Evolutionary conservation across 2,113 vertebrate species (phyloP).

Genomic region (Poeciliopsis turrubarensis): DNA sequence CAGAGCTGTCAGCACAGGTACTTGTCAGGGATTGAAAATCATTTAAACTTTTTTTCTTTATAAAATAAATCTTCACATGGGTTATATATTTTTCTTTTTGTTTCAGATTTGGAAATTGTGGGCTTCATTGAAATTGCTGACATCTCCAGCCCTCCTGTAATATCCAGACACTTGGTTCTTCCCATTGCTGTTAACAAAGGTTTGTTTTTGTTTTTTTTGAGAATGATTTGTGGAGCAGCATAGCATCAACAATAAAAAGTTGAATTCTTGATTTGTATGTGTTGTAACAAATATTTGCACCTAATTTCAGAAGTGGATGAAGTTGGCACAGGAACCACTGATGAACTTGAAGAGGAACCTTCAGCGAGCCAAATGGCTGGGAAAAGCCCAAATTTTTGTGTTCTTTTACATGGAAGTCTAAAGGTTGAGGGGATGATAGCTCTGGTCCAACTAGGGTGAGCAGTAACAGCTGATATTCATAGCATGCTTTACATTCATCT

Average conservation of each 20-base stretch:
- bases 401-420: conserved; percentile 94
- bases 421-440: conserved; percentile 99
- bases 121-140: conserved; percentile 98
- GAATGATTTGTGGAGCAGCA: not conserved
- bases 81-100: not conserved
- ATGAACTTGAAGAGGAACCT: conserved; percentile 94
- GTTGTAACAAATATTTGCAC: not conserved
- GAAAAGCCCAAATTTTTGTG: conserved; percentile 98
- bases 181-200: conserved; percentile 98
- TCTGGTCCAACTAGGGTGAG: conserved; percentile 94
- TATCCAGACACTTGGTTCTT: conserved; percentile 94
- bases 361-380: conserved; percentile 96
- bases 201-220: conserved; percentile 61
- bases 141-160: conserved; percentile 95
- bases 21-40: not conserved
- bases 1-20: conserved; percentile 91
- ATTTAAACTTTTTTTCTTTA: not conserved
- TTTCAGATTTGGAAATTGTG: conserved; percentile 93
- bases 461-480: not conserved
- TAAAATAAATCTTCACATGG: not conserved
- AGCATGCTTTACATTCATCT: not conserved
- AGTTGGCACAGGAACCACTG: conserved; percentile 90
- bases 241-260: not conserved
- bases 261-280: not conserved
- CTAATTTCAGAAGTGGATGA: conserved; percentile 90